Evolutionary conservation across 2,888 invertebrate species (phyloP).

Genomic region (Drosophila macrospina): DNA sequence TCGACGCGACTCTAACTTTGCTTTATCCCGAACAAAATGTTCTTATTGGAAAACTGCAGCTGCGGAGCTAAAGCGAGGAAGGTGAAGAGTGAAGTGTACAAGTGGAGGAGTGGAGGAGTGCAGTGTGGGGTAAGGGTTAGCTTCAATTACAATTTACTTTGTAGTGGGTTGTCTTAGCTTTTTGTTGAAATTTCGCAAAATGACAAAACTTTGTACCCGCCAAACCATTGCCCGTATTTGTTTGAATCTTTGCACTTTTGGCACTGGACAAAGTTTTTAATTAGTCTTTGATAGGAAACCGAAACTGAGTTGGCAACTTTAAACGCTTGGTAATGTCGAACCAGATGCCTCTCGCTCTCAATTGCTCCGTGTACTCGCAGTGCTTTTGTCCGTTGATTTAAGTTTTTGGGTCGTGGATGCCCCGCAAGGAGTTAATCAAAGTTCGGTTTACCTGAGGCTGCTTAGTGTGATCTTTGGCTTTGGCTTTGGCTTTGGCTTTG

Average conservation of each 20-base stretch:
- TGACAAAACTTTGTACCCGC: constrained; percentile 72
- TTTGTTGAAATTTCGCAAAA: constrained; percentile 72
- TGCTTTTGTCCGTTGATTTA: constrained; percentile 42
- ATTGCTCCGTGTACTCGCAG: background rate
- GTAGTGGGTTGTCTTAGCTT: constrained; percentile 46
- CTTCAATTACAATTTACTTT: constrained; percentile 18
- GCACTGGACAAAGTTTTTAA: constrained; percentile 77
- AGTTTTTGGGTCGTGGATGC: constrained; percentile 32
- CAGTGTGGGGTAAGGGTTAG: constrained; percentile 1
- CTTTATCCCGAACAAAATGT: constrained; percentile 1
- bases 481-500: constrained; percentile 30
- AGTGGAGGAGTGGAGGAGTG: background rate
- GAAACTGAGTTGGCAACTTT: constrained; percentile 63
- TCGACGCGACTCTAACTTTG: constrained; percentile 3
- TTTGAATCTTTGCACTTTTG: constrained; percentile 65
- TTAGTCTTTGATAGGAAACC: constrained; percentile 80
- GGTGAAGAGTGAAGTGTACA: background rate
- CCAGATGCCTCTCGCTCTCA: constrained; percentile 11
- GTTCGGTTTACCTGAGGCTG: constrained; percentile 69
- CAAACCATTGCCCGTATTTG: constrained; percentile 28
- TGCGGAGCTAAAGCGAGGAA: no score
- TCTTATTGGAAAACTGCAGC: constrained; percentile 1
- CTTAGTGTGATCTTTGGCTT: constrained; percentile 40
- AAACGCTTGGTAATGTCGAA: constrained; percentile 62
- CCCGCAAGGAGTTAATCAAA: constrained; percentile 68